Evolutionary conservation across 2,797 vertebrate genomes (phyloP), one percentile per base, ranked within the genome.

Genomic region (Xenentodon cancila): DNA sequence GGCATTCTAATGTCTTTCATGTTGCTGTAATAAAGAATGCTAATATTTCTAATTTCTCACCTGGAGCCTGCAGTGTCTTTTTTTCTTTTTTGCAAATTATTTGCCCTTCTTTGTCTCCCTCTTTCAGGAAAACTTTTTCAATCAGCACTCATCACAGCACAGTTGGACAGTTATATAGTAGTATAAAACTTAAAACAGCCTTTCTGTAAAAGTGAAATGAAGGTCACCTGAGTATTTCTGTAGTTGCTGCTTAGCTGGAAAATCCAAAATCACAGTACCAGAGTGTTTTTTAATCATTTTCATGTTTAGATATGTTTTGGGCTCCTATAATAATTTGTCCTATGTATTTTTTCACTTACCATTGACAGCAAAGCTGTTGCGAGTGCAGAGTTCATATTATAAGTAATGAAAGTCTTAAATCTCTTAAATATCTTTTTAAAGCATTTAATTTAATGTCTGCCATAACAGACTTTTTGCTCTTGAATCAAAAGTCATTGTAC

Each of bases 11-110:
- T 88, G 87, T 90, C 91, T 89, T 91, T 92, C 87, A 93, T 92
- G 90, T 94, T 72, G 90, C 91, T 92, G 91, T 93, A 94, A 94
- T 94, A 94, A 93, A 94, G 30, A 91, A 93, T 92, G 93, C 92
- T 90, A 91, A 93, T 93, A 91, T 93, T 94, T 94, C 92, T 93
- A 93, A 93, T 92, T 93, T 93, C 92, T 93, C 93, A 93, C 86
- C 85, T 86, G 85, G 82, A 84, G 90, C 68, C 80, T 89, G 71
- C 79, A 11, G 81, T 77, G 84, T 91, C 59, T 87, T 69, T 85
- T 86, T 68, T 69, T 85, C 85, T 68, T 57, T 85, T 78, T 81
- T 68, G 55, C 62, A 65, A 45, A 60, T 55, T 53, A 19, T 46
- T 45, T 56, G 4, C 18, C 13, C 37, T 37, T 71, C 17, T n/a